These are phyloP conservation scores for Clinocottus analis DNA, from an alignment of 2,113 vertebrate species.

Conservation along the genomic window DNA sequence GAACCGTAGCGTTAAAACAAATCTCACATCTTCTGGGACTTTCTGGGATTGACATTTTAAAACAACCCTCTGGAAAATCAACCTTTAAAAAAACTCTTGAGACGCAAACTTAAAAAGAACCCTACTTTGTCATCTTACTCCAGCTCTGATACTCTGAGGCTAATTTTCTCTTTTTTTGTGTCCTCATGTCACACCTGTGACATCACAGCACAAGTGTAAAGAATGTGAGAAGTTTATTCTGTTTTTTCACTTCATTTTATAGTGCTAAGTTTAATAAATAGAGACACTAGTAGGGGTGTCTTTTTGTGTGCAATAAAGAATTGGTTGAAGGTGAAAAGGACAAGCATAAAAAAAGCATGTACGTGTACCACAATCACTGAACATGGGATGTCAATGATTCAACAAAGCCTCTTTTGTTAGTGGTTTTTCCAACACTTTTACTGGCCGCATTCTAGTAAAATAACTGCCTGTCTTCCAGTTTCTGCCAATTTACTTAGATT, in stretches of 20 bases:
- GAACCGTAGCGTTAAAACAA: neutral
- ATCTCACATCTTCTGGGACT: neutral
- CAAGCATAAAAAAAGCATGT: neutral
- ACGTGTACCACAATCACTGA: neutral
- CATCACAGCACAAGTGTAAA: conserved; percentile 4
- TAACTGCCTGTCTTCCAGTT: conserved; percentile 33
- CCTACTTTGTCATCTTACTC: neutral
- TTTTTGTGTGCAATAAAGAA: neutral
- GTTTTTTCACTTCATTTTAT: neutral
- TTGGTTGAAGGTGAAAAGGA: neutral
- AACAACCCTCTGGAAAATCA: neutral
- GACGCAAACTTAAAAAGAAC: conserved; percentile 1
- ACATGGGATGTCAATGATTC: conserved; percentile 13
- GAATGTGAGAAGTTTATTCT: neutral
- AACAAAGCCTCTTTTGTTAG: neutral
- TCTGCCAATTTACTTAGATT: conserved; percentile 52
- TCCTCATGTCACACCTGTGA: conserved; percentile 16
- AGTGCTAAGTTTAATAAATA: neutral
- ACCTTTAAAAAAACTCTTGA: neutral
- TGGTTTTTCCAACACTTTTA: conserved; percentile 21
- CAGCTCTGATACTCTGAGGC: neutral
- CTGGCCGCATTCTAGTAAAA: conserved; percentile 31
- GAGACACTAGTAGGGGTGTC: neutral
- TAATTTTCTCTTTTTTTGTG: conserved; percentile 5
- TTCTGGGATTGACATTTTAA: conserved; percentile 9